phyloP scores from a whole-genome alignment of 2,797 vertebrate species.

The Ataeniobius toweri region DNA sequence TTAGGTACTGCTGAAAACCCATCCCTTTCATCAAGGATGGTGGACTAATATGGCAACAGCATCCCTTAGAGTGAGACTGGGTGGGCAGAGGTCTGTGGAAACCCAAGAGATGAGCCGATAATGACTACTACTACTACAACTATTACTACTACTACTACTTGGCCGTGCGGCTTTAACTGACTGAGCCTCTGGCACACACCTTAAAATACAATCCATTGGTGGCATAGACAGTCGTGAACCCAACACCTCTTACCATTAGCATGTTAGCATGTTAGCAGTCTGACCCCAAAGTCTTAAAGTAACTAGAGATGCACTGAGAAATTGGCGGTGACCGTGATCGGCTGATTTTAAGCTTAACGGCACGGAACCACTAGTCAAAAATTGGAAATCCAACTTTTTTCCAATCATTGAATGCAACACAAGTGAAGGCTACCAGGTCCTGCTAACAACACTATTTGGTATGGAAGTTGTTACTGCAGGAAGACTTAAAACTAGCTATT shows the following conservation, averaged over 20 bases:
- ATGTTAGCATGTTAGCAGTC: slow-evolving; percentile 52
- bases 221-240: slow-evolving; percentile 24
- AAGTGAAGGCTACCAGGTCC: background rate
- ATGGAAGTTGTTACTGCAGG: background rate
- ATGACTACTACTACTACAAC: background rate
- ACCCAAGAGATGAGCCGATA: slow-evolving; percentile 42
- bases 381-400: background rate
- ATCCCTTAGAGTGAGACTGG: slow-evolving; percentile 21
- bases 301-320: background rate
- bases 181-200: slow-evolving; percentile 35
- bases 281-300: slow-evolving; percentile 5
- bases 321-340: background rate
- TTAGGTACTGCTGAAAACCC: slow-evolving; percentile 52
- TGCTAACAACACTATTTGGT: background rate
- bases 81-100: slow-evolving; percentile 54
- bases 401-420: background rate
- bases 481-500: background rate
- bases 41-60: slow-evolving; percentile 23
- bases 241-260: slow-evolving; percentile 34
- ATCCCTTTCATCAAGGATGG: slow-evolving; percentile 27
- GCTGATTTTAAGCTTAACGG: background rate
- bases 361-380: background rate
- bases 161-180: slow-evolving; percentile 19
- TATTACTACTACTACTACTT: slow-evolving; percentile 13
- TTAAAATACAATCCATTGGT: slow-evolving; percentile 29